Conservation (phyloP, 2,888 invertebrate species). For the Chloroclysta siterata region DNA sequence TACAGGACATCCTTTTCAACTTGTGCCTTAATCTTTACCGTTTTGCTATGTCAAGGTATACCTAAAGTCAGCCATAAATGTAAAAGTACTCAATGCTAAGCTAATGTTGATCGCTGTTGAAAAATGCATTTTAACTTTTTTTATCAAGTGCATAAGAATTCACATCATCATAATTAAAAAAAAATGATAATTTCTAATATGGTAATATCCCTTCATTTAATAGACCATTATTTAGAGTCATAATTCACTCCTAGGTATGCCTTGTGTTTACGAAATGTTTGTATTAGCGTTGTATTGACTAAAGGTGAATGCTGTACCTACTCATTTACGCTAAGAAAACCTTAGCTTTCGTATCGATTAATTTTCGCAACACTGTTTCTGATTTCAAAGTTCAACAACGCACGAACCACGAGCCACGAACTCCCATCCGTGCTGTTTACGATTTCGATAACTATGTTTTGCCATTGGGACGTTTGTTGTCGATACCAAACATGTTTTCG, state of each 20-base stretch:
- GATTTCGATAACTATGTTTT: constrained; percentile 55
- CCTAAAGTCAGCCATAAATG: too few relatives aligned
- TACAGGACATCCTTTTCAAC: too few relatives aligned
- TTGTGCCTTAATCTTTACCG: too few relatives aligned
- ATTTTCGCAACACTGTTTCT: constrained; percentile 63
- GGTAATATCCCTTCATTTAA: too few relatives aligned
- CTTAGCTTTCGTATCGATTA: constrained; percentile 55
- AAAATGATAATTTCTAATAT: too few relatives aligned
- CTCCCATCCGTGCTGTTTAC: constrained; percentile 50
- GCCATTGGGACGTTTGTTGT: constrained; percentile 44
- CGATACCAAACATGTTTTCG: constrained; percentile 40
- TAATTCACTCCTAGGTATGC: background rate
- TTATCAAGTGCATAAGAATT: too few relatives aligned
- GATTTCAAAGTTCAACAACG: constrained; percentile 61
- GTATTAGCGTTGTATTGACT: constrained; percentile 16
- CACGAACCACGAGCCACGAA: constrained; percentile 55
- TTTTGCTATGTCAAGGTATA: too few relatives aligned
- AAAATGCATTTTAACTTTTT: too few relatives aligned
- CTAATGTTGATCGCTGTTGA: too few relatives aligned
- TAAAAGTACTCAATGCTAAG: too few relatives aligned
- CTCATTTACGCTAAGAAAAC: constrained; percentile 18
- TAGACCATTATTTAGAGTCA: too few relatives aligned
- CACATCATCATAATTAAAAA: too few relatives aligned
- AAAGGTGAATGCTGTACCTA: constrained; percentile 23
- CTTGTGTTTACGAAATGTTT: constrained; percentile 13